Evolutionary conservation across 2,888 invertebrate genomes (phyloP), one percentile per base, ranked within the genome.

Genomic region (Cetonia aurata): DNA sequence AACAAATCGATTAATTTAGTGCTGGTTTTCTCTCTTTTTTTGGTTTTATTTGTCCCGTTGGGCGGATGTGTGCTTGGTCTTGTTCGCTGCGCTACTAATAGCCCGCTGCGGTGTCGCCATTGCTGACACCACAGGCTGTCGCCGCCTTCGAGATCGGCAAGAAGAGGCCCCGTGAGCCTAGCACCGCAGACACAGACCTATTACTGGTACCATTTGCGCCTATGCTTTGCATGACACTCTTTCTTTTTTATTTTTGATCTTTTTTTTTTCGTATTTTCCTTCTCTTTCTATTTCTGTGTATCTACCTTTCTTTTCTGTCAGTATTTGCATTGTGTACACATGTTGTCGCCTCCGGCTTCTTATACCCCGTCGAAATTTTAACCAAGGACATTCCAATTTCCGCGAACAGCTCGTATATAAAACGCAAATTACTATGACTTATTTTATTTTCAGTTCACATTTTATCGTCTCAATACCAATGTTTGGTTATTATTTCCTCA

Each of bases 91-190:
- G 81, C 82, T 84, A 84, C 84, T 85, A 85, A 84, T 85, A 85
- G 85, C 84, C 85, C 83, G 85, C 87, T 81, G 84, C 87, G 83
- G 86, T 86, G 82, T 86, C 88, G 82, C 86, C 87, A 83, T 88
- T 89, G 86, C 87, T 89, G 89, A 89, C 90, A 88, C 87, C 82
- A 75, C 83, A 82, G 80, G 85, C 89, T 86, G 89, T 92, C 87
- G 89, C 90, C 87, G 88, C 90, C 88, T 89, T 93, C 91, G 94
- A 95, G 91, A 90, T 92, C 88, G 95, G 94, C 92, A 96, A 96
- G 94, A 96, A 96, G 92, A 95, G 96, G 89, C 93, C 95, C 90
- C 93, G 91, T 87, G 91, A 92, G 87, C 87, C 89, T 85, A 83
- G 84, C 80, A 83, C 89, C 88, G 89, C 90, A 87, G 92, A 92